Evolutionary conservation across 2,888 invertebrate genomes (phyloP).

Genomic region (Catocala fraxini): DNA sequence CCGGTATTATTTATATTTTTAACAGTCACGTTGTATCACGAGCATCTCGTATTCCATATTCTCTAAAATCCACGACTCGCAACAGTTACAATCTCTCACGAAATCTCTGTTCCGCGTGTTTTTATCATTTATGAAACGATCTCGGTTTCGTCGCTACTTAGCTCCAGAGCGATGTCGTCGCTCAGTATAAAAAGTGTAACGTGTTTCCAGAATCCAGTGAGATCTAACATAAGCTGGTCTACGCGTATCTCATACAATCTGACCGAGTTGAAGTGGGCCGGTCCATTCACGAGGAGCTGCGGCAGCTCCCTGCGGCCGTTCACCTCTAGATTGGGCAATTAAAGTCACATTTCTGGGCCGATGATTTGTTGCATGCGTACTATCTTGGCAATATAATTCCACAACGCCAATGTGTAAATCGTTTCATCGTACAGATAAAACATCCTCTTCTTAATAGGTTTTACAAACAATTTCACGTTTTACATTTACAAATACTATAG

Average conservation of each 20-base stretch:
- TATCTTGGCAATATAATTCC: conserved; percentile 46
- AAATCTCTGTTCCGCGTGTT: conserved; percentile 41
- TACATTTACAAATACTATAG: conserved; percentile 39
- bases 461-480: conserved; percentile 39
- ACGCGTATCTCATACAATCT: conserved; percentile 59
- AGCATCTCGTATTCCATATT: conserved; percentile 45
- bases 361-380: conserved; percentile 50
- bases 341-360: conserved; percentile 59
- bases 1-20: conserved; percentile 20
- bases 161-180: conserved; percentile 17
- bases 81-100: conserved; percentile 48
- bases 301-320: conserved; percentile 56
- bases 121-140: conserved; percentile 35
- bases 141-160: conserved; percentile 23
- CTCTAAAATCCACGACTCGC: conserved; percentile 48
- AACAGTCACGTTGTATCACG: conserved; percentile 52
- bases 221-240: conserved; percentile 48
- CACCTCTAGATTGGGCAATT: conserved; percentile 71
- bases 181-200: conserved; percentile 33
- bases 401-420: conserved; percentile 36
- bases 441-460: conserved; percentile 39
- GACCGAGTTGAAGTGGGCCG: conserved; percentile 63
- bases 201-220: conserved; percentile 50
- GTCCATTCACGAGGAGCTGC: conserved; percentile 72
- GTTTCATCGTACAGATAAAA: conserved; percentile 33